These are phyloP conservation scores for Meloidogyne chitwoodi DNA, from an alignment of 1,140 invertebrate genomes.

Conservation along the genomic window DNA sequence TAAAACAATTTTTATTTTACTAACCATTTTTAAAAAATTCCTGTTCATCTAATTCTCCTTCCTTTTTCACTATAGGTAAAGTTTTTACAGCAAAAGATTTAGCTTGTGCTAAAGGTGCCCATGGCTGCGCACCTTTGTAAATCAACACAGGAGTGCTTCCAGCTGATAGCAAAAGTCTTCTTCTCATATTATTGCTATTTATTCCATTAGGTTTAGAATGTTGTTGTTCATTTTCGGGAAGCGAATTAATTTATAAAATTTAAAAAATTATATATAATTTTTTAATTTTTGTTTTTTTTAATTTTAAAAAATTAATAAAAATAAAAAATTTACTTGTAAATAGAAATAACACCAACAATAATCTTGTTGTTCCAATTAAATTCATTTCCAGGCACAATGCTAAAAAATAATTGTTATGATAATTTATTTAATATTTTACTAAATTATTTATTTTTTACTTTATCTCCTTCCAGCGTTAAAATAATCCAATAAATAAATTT, in stretches of 20 bases:
- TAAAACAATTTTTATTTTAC: not conserved
- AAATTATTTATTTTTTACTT: no score
- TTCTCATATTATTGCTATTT: not conserved
- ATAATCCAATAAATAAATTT: no score
- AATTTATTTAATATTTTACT: no score
- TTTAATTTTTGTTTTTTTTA: no score
- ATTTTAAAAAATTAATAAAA: not conserved
- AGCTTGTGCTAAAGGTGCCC: not conserved
- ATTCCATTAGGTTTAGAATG: not conserved
- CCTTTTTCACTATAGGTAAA: not conserved
- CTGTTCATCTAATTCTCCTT: not conserved
- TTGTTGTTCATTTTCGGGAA: not conserved
- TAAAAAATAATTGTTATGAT: not conserved
- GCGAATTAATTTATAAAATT: not conserved
- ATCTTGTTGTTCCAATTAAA: not conserved
- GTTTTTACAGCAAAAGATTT: not conserved
- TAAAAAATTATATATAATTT: no score
- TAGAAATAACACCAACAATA: not conserved
- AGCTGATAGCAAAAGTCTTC: not conserved
- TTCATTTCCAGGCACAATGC: not conserved
- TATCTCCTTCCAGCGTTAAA: no score
- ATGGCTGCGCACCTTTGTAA: not conserved
- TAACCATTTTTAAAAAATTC: not conserved
- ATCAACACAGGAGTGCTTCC: constrained; percentile 1
- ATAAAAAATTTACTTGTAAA: not conserved